Percentiles rank a stretch among this genome's conserved stretches.
Evolutionary conservation across 2,113 vertebrate species (phyloP).

Genomic region (Ceuthmochares aereus): DNA sequence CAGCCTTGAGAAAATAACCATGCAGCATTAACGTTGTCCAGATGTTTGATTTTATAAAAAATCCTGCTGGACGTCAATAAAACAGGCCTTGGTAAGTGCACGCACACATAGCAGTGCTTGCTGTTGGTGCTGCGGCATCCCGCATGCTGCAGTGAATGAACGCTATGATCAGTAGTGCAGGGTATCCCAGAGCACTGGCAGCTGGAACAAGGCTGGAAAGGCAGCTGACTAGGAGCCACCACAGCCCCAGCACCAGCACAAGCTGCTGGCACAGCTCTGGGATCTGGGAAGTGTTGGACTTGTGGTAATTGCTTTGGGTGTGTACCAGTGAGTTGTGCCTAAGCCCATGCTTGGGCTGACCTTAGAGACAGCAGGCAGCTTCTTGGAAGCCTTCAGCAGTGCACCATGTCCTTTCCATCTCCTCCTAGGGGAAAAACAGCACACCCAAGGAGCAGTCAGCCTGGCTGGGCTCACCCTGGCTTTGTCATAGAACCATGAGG

Average conservation of each 20-base stretch:
- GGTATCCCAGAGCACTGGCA: fast-evolving
- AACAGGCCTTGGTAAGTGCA: neutral
- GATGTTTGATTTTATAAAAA: neutral
- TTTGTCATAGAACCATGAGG: too few species aligned
- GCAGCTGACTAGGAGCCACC: neutral
- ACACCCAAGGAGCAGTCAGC: neutral
- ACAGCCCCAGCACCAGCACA: neutral
- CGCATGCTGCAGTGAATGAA: fast-evolving
- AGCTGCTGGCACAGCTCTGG: neutral
- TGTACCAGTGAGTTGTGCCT: neutral
- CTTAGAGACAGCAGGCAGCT: neutral
- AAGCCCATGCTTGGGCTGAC: neutral
- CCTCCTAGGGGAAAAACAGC: fast-evolving
- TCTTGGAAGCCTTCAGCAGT: neutral
- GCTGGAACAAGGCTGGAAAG: neutral
- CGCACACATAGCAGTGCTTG: fast-evolving
- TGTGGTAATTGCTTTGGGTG: neutral
- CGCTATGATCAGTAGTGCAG: fast-evolving
- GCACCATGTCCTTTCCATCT: neutral
- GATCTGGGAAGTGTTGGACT: neutral
- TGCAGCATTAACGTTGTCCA: neutral
- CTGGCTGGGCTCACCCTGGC: neutral
- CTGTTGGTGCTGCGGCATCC: fast-evolving
- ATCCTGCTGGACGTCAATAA: neutral
- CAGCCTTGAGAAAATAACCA: neutral